These are phyloP conservation scores for Elysia chlorotica DNA, from an alignment of 1,140 invertebrate genomes.

Conservation along the genomic window DNA sequence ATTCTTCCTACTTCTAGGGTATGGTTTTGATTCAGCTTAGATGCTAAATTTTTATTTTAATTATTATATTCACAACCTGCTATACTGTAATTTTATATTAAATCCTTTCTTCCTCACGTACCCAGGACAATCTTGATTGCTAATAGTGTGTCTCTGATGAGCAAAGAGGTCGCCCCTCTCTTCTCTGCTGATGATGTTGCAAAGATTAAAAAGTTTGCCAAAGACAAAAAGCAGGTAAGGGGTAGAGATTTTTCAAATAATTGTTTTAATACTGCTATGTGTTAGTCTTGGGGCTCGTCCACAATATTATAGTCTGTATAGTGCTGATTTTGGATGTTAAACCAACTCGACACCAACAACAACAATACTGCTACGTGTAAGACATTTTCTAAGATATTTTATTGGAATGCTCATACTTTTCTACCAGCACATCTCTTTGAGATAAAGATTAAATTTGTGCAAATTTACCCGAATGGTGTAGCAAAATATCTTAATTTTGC, in stretches of 20 bases:
- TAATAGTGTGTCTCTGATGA: conserved; percentile 88
- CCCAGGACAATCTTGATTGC: conserved; percentile 89
- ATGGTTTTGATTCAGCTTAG: neutral
- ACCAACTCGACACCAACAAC: no score
- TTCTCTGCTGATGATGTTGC: conserved; percentile 88
- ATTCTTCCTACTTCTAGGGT: no score
- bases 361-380: no score
- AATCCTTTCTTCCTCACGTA: neutral
- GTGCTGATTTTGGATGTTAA: no score
- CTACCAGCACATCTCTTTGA: no score
- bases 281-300: no score
- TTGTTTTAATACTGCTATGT: no score
- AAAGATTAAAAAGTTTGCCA: conserved; percentile 85
- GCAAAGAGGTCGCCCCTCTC: conserved; percentile 81
- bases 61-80: neutral
- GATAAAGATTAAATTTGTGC: no score
- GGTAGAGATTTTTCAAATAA: no score
- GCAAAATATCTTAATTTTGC: neutral
- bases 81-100: neutral
- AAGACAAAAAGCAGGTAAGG: conserved; percentile 65
- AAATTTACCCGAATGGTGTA: neutral
- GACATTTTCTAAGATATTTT: no score
- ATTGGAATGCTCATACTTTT: no score
- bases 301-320: no score
- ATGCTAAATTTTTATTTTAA: neutral